phyloP scores from a whole-genome alignment of 2,113 vertebrate genomes.

The Boleophthalmus pectinirostris region DNA sequence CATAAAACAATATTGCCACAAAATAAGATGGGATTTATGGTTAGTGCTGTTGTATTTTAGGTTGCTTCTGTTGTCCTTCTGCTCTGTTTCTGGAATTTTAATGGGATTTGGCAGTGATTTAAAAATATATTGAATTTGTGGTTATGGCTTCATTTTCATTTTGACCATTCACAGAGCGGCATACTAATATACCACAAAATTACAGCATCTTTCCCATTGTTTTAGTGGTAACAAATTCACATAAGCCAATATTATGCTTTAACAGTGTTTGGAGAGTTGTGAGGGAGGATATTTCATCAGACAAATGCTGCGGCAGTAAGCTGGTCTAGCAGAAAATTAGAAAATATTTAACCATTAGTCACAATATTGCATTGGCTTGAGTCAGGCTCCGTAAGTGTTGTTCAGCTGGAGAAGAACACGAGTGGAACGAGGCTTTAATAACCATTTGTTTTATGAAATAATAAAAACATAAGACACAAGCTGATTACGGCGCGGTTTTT shows the following conservation, averaged over 20 bases:
- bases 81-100: too few relatives aligned
- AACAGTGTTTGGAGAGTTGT: not conserved
- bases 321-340: not conserved
- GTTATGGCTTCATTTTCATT: too few relatives aligned
- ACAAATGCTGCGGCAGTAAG: not conserved
- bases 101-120: too few relatives aligned
- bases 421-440: not conserved
- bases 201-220: too few relatives aligned
- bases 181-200: too few relatives aligned
- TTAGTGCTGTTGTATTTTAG: too few relatives aligned
- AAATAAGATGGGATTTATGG: too few relatives aligned
- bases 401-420: not conserved
- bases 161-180: too few relatives aligned
- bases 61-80: too few relatives aligned
- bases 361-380: not conserved
- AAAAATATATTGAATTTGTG: too few relatives aligned
- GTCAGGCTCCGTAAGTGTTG: not conserved
- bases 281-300: not conserved
- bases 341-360: conserved; percentile 1
- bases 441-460: not conserved
- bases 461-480: not conserved
- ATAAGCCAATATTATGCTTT: not conserved
- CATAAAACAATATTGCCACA: too few relatives aligned
- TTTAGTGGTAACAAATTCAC: too few relatives aligned
- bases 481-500: not conserved